Conservation (phyloP, 2,113 vertebrate genomes). For the Otolemur garnettii region DNA sequence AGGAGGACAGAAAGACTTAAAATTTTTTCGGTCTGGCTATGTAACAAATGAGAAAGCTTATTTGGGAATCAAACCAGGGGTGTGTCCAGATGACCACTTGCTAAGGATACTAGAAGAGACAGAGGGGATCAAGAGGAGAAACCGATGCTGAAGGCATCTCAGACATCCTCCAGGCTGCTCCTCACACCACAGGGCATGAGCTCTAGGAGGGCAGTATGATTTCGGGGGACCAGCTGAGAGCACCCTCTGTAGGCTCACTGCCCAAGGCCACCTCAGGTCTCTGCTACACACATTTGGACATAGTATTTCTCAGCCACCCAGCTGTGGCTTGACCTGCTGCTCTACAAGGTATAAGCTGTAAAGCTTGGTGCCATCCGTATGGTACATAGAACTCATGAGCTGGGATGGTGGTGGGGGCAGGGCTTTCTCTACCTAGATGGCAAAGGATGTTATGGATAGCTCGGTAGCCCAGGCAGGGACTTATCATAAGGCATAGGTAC, state of each 20-base stretch:
- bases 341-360: background rate
- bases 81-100: background rate
- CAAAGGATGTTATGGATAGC: background rate
- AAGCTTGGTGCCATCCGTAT: background rate
- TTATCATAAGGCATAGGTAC: background rate
- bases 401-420: background rate
- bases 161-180: background rate
- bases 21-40: background rate
- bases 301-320: background rate
- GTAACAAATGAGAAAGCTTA: background rate
- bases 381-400: background rate
- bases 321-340: background rate
- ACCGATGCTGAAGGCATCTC: background rate
- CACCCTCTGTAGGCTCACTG: background rate
- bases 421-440: background rate
- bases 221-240: background rate
- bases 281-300: background rate
- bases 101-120: background rate
- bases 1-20: background rate
- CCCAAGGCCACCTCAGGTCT: background rate
- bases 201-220: background rate
- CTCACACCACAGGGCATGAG: background rate
- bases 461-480: background rate
- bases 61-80: background rate
- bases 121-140: background rate